Evolutionary conservation across 2,888 invertebrate genomes (phyloP).

Genomic region (Masnerella sp.): DNA sequence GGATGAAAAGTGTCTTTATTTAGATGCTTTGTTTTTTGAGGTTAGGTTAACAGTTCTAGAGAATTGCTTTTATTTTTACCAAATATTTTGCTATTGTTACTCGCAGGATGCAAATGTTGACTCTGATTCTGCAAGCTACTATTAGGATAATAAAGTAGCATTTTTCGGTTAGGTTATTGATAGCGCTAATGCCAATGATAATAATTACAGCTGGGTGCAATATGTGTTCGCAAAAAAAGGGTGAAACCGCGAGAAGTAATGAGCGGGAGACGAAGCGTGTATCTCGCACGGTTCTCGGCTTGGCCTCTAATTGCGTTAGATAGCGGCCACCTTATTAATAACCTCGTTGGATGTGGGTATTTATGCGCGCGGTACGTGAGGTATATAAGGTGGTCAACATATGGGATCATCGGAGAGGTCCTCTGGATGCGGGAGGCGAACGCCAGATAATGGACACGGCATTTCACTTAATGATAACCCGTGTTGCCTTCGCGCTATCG

Average conservation of each 20-base stretch:
- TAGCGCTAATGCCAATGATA: constrained; percentile 30
- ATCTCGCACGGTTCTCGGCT: constrained; percentile 65
- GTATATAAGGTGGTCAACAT: constrained; percentile 57
- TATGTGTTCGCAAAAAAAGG: constrained; percentile 41
- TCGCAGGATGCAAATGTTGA: no score
- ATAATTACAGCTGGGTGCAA: constrained; percentile 33
- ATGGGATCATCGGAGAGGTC: constrained; percentile 66
- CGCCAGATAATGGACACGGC: constrained; percentile 76
- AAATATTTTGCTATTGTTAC: no score
- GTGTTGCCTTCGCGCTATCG: constrained; percentile 69
- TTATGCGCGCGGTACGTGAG: constrained; percentile 58
- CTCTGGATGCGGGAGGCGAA: constrained; percentile 65
- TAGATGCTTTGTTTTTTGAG: no score
- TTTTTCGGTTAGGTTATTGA: no score
- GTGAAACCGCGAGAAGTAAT: constrained; percentile 41
- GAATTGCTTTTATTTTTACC: no score
- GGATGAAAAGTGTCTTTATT: no score
- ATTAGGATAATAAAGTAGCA: no score
- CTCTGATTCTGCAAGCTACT: no score
- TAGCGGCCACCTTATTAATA: constrained; percentile 76
- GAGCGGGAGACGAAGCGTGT: constrained; percentile 57
- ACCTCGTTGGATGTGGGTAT: constrained; percentile 67
- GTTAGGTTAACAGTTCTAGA: no score
- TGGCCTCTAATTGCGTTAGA: constrained; percentile 77
- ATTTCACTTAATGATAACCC: constrained; percentile 78